Conservation (phyloP, 2,113 vertebrate genomes). For the Mesoclemmys tuberculata region DNA sequence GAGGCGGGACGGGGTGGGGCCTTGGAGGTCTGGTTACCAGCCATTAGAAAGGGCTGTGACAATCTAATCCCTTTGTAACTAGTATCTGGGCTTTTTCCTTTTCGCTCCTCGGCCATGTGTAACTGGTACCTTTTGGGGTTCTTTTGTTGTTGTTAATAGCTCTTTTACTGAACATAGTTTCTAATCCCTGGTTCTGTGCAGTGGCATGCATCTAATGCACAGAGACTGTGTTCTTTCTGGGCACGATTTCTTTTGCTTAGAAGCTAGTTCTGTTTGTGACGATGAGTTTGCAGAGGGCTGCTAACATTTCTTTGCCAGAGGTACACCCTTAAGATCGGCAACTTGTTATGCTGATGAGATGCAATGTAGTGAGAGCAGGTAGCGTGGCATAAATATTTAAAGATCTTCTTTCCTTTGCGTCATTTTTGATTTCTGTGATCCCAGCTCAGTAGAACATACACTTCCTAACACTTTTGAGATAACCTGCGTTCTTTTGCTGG, state of each 20-base stretch:
- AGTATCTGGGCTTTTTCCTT: background rate
- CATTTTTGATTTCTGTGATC: constrained; percentile 28
- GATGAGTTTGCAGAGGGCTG: background rate
- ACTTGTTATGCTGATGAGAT: background rate
- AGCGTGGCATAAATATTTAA: constrained; percentile 58
- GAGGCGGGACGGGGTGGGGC: no score
- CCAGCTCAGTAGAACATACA: accelerated
- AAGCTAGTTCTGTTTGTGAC: background rate
- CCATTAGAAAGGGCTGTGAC: background rate
- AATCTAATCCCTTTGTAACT: background rate
- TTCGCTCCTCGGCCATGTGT: background rate
- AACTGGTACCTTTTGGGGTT: background rate
- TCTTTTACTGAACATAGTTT: background rate
- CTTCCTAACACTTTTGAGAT: accelerated
- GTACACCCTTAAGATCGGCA: background rate
- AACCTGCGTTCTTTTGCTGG: background rate
- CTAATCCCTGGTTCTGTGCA: accelerated
- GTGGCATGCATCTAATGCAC: accelerated
- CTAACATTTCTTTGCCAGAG: background rate
- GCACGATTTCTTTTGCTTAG: background rate
- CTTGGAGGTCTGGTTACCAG: no score
- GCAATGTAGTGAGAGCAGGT: constrained; percentile 21
- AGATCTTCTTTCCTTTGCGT: background rate
- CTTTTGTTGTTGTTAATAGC: background rate
- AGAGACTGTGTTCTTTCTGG: background rate